These are phyloP conservation scores for Cossypha heuglini DNA, from an alignment of 2,797 vertebrate genomes.

Conservation along the genomic window DNA sequence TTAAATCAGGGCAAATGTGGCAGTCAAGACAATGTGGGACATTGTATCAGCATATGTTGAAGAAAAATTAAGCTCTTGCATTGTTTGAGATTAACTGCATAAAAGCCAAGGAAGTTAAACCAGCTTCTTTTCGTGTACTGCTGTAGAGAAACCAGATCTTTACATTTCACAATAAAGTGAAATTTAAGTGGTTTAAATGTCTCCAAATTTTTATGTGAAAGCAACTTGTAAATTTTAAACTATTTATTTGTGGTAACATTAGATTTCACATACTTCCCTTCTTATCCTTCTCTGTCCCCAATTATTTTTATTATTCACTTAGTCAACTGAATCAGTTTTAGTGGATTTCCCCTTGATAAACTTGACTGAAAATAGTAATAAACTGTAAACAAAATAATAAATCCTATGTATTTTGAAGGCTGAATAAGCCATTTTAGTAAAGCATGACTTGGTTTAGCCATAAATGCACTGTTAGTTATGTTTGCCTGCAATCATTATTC, in stretches of 20 bases:
- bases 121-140: neutral
- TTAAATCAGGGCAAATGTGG: neutral
- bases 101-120: neutral
- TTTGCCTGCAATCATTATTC: neutral
- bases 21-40: neutral
- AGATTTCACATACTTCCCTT: neutral
- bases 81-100: neutral
- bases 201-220: neutral
- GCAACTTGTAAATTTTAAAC: neutral
- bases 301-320: neutral
- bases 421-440: neutral
- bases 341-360: neutral
- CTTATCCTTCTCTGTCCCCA: neutral
- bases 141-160: neutral
- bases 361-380: neutral
- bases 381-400: neutral
- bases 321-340: neutral
- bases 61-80: neutral
- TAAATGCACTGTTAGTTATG: constrained; percentile 1
- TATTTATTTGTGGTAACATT: neutral
- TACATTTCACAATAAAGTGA: neutral
- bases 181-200: neutral
- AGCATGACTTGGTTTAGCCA: neutral
- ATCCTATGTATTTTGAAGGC: neutral
- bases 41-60: neutral